Conservation (phyloP, 2,888 invertebrate species). For the Acrobasis suavella region DNA sequence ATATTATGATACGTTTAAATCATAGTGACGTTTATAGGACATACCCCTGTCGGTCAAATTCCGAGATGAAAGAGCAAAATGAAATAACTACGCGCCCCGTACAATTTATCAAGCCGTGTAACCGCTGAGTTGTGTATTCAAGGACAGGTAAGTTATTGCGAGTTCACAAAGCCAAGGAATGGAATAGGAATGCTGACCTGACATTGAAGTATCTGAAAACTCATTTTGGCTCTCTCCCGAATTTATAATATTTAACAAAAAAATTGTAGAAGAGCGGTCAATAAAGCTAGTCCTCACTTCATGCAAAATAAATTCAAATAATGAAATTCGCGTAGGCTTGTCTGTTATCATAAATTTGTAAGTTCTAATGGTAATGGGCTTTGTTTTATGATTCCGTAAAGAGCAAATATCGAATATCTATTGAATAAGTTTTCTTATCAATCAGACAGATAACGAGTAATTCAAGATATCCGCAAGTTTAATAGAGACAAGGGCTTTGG, state of each 20-base stretch:
- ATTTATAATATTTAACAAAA: too few relatives aligned
- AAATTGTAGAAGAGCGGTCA: too few relatives aligned
- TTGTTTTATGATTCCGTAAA: background rate
- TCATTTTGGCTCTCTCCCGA: too few relatives aligned
- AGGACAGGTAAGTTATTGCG: constrained; percentile 10
- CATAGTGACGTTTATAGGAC: background rate
- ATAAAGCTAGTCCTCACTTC: too few relatives aligned
- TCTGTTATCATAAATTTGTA: too few relatives aligned
- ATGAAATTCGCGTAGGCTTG: too few relatives aligned
- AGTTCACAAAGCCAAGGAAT: background rate
- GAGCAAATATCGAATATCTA: background rate
- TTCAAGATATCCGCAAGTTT: constrained; percentile 48
- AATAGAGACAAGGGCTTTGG: constrained; percentile 45
- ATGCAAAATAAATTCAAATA: too few relatives aligned
- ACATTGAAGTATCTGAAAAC: too few relatives aligned
- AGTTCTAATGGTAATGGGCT: background rate
- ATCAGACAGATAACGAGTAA: constrained; percentile 36
- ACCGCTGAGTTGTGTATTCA: constrained; percentile 8
- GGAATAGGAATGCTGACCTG: background rate
- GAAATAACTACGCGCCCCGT: constrained; percentile 8
- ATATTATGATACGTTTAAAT: background rate
- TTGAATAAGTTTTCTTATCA: constrained; percentile 41
- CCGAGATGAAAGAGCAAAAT: background rate
- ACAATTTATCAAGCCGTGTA: constrained; percentile 4
- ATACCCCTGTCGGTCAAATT: background rate